Base-by-base conservation (phyloP, 2,888 invertebrate species). In the Eupithecia subumbrata region DNA sequence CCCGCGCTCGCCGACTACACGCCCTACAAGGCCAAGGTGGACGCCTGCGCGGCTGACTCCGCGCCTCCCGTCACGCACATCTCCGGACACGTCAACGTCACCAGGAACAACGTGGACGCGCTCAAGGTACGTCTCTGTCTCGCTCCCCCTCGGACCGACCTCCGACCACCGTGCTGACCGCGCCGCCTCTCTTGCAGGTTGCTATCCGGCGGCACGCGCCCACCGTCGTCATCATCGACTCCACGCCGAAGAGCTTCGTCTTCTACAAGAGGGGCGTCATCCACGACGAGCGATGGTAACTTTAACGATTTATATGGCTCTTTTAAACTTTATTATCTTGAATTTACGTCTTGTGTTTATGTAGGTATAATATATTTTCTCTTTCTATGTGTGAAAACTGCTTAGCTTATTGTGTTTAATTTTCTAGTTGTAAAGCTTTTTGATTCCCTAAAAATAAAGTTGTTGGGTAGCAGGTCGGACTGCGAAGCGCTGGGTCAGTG, bases 71-170 rank as follows among this genome's bases (percentile, higher is more conserved):
- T 91, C 71, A 92, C 94, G 40, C 89, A 86, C 83, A 93, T 94
- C 87, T 87, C 85, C 78, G 89, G 87, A 0, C 88, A 91, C 85
- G 88, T 91, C 76, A 91, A 93, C 85, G 94, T 94, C 69, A 91
- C 91, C n/a, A 69, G 75, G 3, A 73, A 85, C 81, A 88, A 88
- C 83, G 84, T 90, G n/a, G 77, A 88, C 8, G 92, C 93, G 12
- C 88, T 94, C 37, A 92, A 94, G 92, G 93, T 92, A 77, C 25
- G 8, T 22, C 56, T 11, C 37, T 7, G 4, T 5, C 37, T 5
- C 37, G 22, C 22, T 11, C 2, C 1, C 48, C 48, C 7, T n/a
- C 56, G 22, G 22, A 56, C 22, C 56, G 22, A n/a, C 52, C 52
- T 4, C 12, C 52, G n/a, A n/a, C n/a, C n/a, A n/a, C n/a, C n/a